phyloP scores from a whole-genome alignment of 2,888 invertebrate species.

The Abrostola tripartita region DNA sequence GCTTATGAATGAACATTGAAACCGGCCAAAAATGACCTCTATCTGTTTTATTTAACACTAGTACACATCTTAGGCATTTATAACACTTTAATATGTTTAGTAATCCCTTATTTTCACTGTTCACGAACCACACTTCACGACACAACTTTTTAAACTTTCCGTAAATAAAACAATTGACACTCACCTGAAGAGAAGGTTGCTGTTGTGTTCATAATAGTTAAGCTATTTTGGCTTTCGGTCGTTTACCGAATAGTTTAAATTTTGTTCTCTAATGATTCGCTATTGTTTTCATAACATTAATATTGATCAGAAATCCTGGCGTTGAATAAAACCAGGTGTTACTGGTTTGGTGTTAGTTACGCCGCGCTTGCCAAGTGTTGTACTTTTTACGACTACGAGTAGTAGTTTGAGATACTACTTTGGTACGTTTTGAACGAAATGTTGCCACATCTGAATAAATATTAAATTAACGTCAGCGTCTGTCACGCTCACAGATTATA shows the following conservation, averaged over 20 bases:
- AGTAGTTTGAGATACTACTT: conserved; percentile 18
- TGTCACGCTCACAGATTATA: too few relatives aligned
- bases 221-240: conserved; percentile 24
- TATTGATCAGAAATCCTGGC: conserved; percentile 31
- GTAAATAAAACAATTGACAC: conserved; percentile 34
- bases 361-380: conserved; percentile 7
- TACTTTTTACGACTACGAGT: too few relatives aligned
- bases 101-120: conserved; percentile 15
- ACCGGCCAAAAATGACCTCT: conserved; percentile 7
- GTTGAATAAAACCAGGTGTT: conserved; percentile 13
- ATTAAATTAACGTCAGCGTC: too few relatives aligned
- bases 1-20: conserved; percentile 33
- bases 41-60: neutral
- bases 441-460: conserved; percentile 15
- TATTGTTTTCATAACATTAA: conserved; percentile 37
- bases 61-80: neutral
- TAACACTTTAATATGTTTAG: neutral
- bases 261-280: conserved; percentile 11
- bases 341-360: conserved; percentile 21
- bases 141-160: conserved; percentile 9
- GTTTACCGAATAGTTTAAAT: conserved; percentile 28
- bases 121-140: conserved; percentile 18
- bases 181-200: conserved; percentile 58
- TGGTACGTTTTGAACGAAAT: conserved; percentile 2
- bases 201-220: conserved; percentile 64